Conservation (phyloP, 2,797 vertebrate genomes). For the Urophycis tenuis region DNA sequence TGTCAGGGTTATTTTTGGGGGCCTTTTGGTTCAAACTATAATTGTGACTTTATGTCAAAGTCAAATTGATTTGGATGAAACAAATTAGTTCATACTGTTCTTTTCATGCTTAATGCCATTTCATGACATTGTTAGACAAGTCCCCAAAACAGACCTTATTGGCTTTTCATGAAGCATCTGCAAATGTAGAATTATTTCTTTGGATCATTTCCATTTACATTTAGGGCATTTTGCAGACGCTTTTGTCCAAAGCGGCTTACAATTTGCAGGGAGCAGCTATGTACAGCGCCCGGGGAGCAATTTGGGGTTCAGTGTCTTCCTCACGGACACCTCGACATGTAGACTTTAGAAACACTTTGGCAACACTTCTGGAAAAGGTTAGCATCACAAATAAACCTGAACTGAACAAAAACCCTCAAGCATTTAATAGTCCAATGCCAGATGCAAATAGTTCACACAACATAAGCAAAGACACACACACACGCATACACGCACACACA, state of each 20-base stretch:
- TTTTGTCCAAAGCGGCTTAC: too few species aligned
- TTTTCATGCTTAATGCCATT: neutral
- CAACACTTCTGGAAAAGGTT: slow-evolving; percentile 42
- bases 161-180: neutral
- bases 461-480: neutral
- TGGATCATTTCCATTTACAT: slow-evolving; percentile 12
- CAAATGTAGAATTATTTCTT: neutral
- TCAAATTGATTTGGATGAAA: neutral
- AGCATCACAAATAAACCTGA: slow-evolving; percentile 17
- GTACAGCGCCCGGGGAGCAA: too few species aligned
- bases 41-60: neutral
- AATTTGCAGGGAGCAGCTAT: too few species aligned
- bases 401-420: neutral
- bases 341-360: too few species aligned
- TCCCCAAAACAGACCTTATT: slow-evolving; percentile 5
- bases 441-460: neutral
- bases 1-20: slow-evolving; percentile 36
- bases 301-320: too few species aligned
- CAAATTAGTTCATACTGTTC: neutral
- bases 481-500: neutral
- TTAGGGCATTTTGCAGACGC: too few species aligned
- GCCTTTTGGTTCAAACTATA: slow-evolving; percentile 6
- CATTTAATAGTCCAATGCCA: neutral
- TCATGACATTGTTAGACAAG: neutral
- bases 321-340: too few species aligned